Conservation (phyloP, 64 coral and sea anemone species). For the Pocillopora verrucosa region DNA sequence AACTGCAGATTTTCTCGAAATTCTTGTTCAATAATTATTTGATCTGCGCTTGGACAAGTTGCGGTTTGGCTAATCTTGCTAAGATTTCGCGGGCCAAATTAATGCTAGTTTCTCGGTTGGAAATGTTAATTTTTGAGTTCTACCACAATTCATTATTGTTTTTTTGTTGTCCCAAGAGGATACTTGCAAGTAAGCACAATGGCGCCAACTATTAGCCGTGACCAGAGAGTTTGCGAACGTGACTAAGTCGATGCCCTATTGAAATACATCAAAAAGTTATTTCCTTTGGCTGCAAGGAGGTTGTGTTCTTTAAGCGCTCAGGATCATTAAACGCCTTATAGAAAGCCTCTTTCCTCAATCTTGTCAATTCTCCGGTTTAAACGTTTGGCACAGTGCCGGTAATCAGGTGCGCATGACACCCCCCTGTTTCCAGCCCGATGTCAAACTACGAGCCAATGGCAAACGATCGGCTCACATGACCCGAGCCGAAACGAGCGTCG, state of each 20-base stretch:
- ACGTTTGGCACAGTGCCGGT: constrained; percentile 16
- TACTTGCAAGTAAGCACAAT: background rate
- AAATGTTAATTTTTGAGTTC: constrained; percentile 5
- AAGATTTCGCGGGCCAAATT: background rate
- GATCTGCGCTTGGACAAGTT: background rate
- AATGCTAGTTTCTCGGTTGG: background rate
- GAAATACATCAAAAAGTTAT: background rate
- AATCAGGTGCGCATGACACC: background rate
- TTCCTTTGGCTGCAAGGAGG: background rate
- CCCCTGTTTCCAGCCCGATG: background rate
- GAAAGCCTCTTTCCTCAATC: constrained; percentile 25
- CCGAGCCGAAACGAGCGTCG: constrained; percentile 1
- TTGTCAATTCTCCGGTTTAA: background rate
- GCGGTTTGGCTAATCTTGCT: background rate
- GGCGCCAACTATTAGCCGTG: background rate
- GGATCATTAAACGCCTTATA: constrained; percentile 13
- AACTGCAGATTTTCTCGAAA: background rate
- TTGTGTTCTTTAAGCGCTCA: constrained; percentile 7
- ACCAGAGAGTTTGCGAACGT: background rate
- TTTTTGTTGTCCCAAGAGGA: constrained; percentile 6
- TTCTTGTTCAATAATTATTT: background rate
- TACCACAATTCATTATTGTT: background rate
- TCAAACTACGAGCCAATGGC: background rate
- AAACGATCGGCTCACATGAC: constrained; percentile 27
- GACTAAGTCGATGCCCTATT: background rate